Percentiles rank a stretch among this genome's conserved stretches.
Conservation (phyloP, 2,888 invertebrate species). For the Germaria angustata region DNA sequence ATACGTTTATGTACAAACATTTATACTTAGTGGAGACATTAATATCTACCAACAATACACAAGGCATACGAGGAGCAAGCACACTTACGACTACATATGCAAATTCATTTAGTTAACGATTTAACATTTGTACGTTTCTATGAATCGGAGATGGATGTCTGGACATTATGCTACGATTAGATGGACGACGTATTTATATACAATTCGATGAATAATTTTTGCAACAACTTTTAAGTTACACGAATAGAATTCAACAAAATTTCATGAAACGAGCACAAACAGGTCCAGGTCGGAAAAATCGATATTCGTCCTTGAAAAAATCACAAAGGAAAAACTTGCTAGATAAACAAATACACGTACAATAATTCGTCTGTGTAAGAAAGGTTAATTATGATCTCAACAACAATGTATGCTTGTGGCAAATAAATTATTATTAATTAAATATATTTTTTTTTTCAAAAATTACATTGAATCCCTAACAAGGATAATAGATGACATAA, state of each 20-base stretch:
- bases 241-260: neutral
- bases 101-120: conserved; percentile 49
- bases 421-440: too few relatives aligned
- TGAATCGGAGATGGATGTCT: conserved; percentile 49
- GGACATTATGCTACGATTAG: conserved; percentile 51
- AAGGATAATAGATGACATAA: too few relatives aligned
- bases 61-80: neutral
- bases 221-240: neutral
- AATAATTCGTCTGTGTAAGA: too few relatives aligned
- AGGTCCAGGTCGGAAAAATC: too few relatives aligned
- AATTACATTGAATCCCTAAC: too few relatives aligned
- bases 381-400: too few relatives aligned
- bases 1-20: neutral
- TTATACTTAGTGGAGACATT: conserved; percentile 24
- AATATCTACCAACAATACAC: neutral
- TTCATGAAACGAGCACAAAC: neutral
- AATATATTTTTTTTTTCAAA: too few relatives aligned
- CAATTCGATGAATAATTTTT: conserved; percentile 11
- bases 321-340: too few relatives aligned
- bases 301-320: too few relatives aligned
- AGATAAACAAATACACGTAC: too few relatives aligned
- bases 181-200: conserved; percentile 4
- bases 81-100: too few relatives aligned
- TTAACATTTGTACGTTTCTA: conserved; percentile 47
- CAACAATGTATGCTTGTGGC: too few relatives aligned